Evolutionary conservation across 1,140 invertebrate genomes (phyloP).

Genomic region (Drosophila virilis): DNA sequence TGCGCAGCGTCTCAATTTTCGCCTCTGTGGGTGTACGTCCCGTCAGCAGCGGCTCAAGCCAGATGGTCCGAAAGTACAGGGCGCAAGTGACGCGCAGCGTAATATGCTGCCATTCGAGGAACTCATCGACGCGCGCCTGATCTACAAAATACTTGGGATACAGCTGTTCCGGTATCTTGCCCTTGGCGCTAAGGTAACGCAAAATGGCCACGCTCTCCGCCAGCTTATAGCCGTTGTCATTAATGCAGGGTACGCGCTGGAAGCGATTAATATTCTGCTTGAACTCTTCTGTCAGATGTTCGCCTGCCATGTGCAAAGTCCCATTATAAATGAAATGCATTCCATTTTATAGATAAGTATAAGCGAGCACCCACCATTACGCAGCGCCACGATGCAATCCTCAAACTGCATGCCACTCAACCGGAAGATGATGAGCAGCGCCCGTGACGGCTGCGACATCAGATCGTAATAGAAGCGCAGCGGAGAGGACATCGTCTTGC

Average conservation of each 20-base stretch:
- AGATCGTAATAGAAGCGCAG: slow-evolving; percentile 90
- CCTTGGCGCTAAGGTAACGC: slow-evolving; percentile 75
- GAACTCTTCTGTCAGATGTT: slow-evolving; percentile 90
- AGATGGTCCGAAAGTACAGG: slow-evolving; percentile 88
- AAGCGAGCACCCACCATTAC: slow-evolving; percentile 84
- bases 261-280: slow-evolving; percentile 90
- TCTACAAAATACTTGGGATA: slow-evolving; percentile 89
- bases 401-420: slow-evolving; percentile 88
- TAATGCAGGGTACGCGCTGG: slow-evolving; percentile 90
- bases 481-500: slow-evolving; percentile 41
- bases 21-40: slow-evolving; percentile 84
- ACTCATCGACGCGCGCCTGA: slow-evolving; percentile 93
- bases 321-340: slow-evolving; percentile 22
- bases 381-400: slow-evolving; percentile 86
- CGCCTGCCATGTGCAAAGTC: slow-evolving; percentile 85
- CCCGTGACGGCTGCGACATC: slow-evolving; percentile 91
- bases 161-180: slow-evolving; percentile 87
- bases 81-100: slow-evolving; percentile 89
- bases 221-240: slow-evolving; percentile 91
- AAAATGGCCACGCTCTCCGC: slow-evolving; percentile 90
- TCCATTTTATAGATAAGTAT: slow-evolving; percentile 49
- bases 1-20: slow-evolving; percentile 84
- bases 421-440: slow-evolving; percentile 90
- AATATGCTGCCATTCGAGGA: slow-evolving; percentile 94
- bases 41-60: slow-evolving; percentile 85